A percentile compares a stretch with the other conserved stretches of the same genome.
phyloP scores from a whole-genome alignment of 1,140 invertebrate genomes.

The Nasonia giraulti region DNA sequence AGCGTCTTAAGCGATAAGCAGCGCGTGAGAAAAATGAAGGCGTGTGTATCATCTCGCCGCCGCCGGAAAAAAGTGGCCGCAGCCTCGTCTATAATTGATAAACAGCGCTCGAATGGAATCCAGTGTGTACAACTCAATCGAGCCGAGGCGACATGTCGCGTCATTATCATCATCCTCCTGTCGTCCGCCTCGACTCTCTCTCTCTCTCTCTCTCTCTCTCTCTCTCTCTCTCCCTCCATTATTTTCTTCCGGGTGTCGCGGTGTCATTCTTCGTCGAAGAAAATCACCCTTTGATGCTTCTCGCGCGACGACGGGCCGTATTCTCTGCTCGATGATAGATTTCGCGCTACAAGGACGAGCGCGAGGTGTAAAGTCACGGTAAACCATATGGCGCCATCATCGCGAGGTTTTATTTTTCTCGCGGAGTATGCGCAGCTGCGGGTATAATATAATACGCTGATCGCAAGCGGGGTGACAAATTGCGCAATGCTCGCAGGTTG shows the following conservation, averaged over 20 bases:
- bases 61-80: background rate
- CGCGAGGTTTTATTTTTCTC: background rate
- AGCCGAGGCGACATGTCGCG: background rate
- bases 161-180: slow-evolving; percentile 1
- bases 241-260: slow-evolving; percentile 13
- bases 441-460: background rate
- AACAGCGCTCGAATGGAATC: background rate
- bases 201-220: background rate
- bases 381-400: slow-evolving; percentile 29
- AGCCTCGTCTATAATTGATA: slow-evolving; percentile 3
- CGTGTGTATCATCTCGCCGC: background rate
- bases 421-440: background rate
- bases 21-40: background rate
- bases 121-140: slow-evolving; percentile 1
- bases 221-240: background rate
- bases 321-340: slow-evolving; percentile 26
- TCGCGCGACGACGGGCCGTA: background rate
- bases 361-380: background rate
- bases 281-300: slow-evolving; percentile 1
- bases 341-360: background rate
- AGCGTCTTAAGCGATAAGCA: background rate
- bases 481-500: background rate
- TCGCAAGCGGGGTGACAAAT: background rate
- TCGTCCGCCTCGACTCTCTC: background rate
- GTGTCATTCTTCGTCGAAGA: background rate